phyloP scores from a whole-genome alignment of 2,113 vertebrate genomes.

The Daubentonia madagascariensis region DNA sequence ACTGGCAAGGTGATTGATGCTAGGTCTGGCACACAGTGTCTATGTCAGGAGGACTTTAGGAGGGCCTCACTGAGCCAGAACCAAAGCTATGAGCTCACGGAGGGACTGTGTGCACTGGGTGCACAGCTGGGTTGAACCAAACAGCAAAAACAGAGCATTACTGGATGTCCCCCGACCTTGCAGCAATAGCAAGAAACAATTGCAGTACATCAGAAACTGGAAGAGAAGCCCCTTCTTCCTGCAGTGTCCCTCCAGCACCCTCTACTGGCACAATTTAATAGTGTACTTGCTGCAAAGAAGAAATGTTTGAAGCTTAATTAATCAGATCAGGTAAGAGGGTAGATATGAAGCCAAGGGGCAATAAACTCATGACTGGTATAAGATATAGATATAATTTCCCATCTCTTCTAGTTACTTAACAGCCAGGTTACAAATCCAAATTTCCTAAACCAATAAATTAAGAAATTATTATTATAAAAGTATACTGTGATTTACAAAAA shows the following conservation, averaged over 20 bases:
- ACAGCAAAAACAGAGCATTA: not conserved
- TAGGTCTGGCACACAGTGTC: not conserved
- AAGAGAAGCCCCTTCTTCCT: not conserved
- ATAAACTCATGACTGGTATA: not conserved
- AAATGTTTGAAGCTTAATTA: not conserved
- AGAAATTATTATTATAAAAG: not conserved
- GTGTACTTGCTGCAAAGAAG: not conserved
- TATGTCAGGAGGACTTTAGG: not conserved
- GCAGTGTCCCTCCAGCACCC: not conserved
- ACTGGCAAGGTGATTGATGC: not conserved
- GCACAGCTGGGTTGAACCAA: not conserved
- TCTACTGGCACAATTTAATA: constrained; percentile 38
- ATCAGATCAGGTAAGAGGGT: not conserved
- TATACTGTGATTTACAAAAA: not conserved
- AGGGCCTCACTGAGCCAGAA: not conserved
- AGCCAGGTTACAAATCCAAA: not conserved
- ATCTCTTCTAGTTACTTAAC: constrained; percentile 13
- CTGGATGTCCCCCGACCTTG: not conserved
- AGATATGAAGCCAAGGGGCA: constrained; percentile 3
- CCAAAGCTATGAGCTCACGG: not conserved
- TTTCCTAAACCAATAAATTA: not conserved
- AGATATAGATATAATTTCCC: not conserved
- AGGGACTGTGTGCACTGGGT: fast-evolving
- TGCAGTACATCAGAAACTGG: not conserved
- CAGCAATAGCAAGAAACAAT: not conserved